Conservation (phyloP, 2,888 invertebrate species). For the Caenorhabditis wallacei region DNA sequence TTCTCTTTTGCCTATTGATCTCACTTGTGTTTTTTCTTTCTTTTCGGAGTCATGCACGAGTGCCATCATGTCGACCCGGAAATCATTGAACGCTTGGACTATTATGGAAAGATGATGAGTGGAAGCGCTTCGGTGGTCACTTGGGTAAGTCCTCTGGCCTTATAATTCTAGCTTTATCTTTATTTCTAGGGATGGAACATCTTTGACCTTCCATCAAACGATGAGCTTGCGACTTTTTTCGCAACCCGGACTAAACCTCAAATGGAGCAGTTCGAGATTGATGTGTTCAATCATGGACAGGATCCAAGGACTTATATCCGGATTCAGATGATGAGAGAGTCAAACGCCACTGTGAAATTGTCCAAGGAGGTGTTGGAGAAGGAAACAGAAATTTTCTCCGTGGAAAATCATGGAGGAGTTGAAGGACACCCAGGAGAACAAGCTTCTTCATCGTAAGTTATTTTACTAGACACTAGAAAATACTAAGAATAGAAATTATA, state of each 20-base stretch:
- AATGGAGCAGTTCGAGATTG: conserved; percentile 16
- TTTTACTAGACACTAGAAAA: too few relatives aligned
- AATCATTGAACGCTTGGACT: background rate
- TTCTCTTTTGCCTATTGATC: background rate
- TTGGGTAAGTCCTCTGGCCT: background rate
- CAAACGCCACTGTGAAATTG: background rate
- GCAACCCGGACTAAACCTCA: background rate
- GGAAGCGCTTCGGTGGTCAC: background rate
- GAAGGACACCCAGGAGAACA: conserved; percentile 12
- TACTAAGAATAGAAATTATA: background rate
- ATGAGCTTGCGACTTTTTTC: conserved; percentile 24
- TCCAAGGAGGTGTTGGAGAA: conserved; percentile 21
- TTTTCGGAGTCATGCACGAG: conserved; percentile 9
- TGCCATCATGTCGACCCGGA: background rate
- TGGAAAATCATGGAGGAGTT: conserved; percentile 24
- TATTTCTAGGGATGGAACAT: conserved; percentile 19
- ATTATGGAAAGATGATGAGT: conserved; percentile 1
- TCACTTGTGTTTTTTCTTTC: background rate
- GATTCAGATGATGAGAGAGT: conserved; percentile 4
- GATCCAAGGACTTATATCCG: conserved; percentile 33
- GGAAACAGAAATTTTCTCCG: background rate
- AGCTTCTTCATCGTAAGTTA: conserved; percentile 38
- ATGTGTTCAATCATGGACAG: conserved; percentile 33
- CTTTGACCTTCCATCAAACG: conserved; percentile 11
- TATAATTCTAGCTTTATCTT: background rate